Evolutionary conservation across 2,797 vertebrate genomes (phyloP).

Genomic region (Acanthornis magna): DNA sequence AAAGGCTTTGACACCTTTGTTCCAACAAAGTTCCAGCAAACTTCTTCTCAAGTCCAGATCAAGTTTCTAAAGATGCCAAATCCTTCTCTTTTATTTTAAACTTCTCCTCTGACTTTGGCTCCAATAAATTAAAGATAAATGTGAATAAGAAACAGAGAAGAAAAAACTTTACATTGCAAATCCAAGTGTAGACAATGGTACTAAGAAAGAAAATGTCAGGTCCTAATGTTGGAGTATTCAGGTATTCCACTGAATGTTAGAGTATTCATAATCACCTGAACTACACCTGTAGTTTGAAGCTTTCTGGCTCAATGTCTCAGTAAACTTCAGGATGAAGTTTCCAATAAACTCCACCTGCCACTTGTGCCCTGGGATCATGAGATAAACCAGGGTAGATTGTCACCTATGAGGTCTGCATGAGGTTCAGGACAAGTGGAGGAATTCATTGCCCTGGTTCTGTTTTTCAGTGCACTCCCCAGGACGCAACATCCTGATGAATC

Average conservation of each 20-base stretch:
- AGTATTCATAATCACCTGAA: neutral
- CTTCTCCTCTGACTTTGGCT: neutral
- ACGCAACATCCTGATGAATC: neutral
- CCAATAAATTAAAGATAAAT: neutral
- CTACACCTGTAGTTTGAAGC: neutral
- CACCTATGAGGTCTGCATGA: neutral
- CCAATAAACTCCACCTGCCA: fast-evolving
- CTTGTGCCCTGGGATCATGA: neutral
- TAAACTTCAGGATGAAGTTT: neutral
- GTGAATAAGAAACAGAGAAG: neutral
- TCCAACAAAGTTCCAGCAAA: neutral
- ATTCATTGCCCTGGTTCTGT: neutral
- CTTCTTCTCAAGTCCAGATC: neutral
- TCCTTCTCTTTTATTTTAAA: neutral
- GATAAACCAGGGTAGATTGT: neutral
- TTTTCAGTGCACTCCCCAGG: neutral
- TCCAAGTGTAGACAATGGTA: neutral
- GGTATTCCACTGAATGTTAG: neutral
- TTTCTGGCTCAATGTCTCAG: neutral
- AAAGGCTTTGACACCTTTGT: neutral
- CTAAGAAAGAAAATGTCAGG: neutral
- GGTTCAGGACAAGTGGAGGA: neutral
- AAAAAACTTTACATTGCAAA: neutral
- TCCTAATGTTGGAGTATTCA: neutral
- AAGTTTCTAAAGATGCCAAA: neutral